A percentile compares a stretch with the other conserved stretches of the same genome.
Conservation (phyloP, 2,888 invertebrate species). For the Hydroisotoma schaefferi region DNA sequence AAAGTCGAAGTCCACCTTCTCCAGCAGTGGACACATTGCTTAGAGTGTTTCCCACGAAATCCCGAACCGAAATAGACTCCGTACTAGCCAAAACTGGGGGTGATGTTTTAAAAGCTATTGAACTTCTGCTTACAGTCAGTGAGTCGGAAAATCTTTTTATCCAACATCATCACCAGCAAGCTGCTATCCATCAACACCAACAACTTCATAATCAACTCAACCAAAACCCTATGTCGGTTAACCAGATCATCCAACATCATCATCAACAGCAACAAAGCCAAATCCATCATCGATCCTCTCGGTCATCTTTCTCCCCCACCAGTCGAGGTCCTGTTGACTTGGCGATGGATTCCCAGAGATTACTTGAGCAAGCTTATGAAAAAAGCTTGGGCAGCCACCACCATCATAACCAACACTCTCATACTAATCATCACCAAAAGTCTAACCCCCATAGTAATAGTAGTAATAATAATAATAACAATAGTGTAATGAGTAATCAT, state of each 20-base stretch:
- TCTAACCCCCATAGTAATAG: neutral
- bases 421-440: conserved; percentile 24
- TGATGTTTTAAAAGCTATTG: conserved; percentile 89
- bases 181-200: conserved; percentile 16
- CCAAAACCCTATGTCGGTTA: conserved; percentile 14
- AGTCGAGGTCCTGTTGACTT: conserved; percentile 35
- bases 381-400: conserved; percentile 19
- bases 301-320: conserved; percentile 8
- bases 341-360: conserved; percentile 42
- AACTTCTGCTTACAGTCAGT: conserved; percentile 60
- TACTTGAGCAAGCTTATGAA: conserved; percentile 38
- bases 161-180: conserved; percentile 25
- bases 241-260: conserved; percentile 23
- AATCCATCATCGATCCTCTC: conserved; percentile 18
- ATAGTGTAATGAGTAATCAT: conserved; percentile 11
- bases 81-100: conserved; percentile 79
- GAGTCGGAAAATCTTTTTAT: conserved; percentile 31
- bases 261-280: conserved; percentile 28
- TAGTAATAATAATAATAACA: conserved; percentile 19
- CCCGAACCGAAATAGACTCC: conserved; percentile 80
- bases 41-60: conserved; percentile 82
- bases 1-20: conserved; percentile 21
- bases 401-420: conserved; percentile 22
- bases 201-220: conserved; percentile 25
- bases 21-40: conserved; percentile 75